Base-by-base conservation (phyloP, 2,113 vertebrate genomes). In the Notarius quadriscutis region DNA sequence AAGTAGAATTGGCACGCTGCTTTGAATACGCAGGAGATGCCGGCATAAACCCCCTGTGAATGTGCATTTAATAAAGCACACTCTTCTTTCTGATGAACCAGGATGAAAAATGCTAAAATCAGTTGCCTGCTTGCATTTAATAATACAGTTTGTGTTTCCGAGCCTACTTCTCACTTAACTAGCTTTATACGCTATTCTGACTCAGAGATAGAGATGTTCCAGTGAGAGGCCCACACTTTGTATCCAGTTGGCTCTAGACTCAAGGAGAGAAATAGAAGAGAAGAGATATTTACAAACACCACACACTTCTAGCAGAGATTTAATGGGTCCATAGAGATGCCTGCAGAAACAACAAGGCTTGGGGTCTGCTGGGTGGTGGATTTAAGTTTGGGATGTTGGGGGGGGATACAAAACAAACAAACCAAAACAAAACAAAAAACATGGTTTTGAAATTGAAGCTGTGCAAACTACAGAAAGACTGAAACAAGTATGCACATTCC, bases 11-110 rank as follows among this genome's bases (percentile, higher is more conserved):
- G 87, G 88, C 87, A 86, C 86, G 89, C 88, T 90, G 87, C 95
- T 95, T 95, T 95, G 94, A 95, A 94, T 93, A 90, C 83, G 86
- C 88, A 86, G 89, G 93, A 93, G 93, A 87, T 15, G 89, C 87
- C 88, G 89, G 94, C 89, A 87, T 88, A 90, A 92, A 85, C 88
- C 85, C 87, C 85, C 50, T 87, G 94, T 93, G 92, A 93, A 94
- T 93, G 93, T 94, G 92, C 94, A 94, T 95, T 95, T 94, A 92
- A 94, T 94, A 95, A 95, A 94, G 92, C 88, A 92, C 93, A 92
- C 94, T 94, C 87, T 91, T 90, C 92, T 94, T 67, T 87, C 92
- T 93, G 91, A 94, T 92, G 92, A 94, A 91, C 91, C 91, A 58
- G 85, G 88, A 90, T 92, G 91, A 94, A 92, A 95, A 94, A 94